Percentiles rank a stretch among this genome's conserved stretches.
Conservation (phyloP, 2,113 vertebrate species). For the Athene noctua region DNA sequence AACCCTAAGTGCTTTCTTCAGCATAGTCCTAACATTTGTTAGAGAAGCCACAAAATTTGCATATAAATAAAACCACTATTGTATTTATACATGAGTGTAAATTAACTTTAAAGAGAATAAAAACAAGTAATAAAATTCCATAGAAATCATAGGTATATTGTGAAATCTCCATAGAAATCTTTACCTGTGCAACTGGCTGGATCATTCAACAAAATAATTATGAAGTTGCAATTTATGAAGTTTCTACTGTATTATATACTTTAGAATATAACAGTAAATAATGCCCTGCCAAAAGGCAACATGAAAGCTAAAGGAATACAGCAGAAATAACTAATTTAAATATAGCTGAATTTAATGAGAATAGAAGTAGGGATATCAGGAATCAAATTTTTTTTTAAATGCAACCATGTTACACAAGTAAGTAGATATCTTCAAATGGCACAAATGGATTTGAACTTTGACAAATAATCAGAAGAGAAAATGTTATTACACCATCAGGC, state of each 20-base stretch:
- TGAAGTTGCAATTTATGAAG: neutral
- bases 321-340: neutral
- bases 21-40: neutral
- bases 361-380: neutral
- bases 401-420: neutral
- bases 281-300: neutral
- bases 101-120: neutral
- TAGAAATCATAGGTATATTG: neutral
- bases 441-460: neutral
- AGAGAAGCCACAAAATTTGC: neutral
- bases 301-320: neutral
- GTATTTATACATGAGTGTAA: neutral
- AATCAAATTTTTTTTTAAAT: neutral
- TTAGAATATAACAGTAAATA: neutral
- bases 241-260: neutral
- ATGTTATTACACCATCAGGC: neutral
- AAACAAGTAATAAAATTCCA: neutral
- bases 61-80: neutral
- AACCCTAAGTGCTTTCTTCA: neutral
- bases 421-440: neutral
- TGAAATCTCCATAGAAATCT: neutral
- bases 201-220: neutral
- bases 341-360: neutral
- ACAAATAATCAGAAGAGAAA: neutral
- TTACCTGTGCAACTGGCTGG: neutral